phyloP scores from a whole-genome alignment of 2,888 invertebrate genomes.

The Leucophora obtusa region DNA sequence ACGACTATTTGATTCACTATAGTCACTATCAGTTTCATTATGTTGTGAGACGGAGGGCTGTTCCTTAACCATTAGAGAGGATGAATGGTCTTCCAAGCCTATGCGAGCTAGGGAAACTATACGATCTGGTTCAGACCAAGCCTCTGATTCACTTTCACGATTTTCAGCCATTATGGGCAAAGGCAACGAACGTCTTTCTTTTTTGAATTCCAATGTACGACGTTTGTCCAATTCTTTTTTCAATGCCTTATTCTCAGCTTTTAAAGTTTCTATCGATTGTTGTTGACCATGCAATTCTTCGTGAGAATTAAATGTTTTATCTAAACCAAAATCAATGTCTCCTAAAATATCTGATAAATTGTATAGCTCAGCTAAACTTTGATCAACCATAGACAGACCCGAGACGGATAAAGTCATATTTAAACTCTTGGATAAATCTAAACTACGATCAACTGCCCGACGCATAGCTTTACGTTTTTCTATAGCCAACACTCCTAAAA shows the following conservation, averaged over 20 bases:
- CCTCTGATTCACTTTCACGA: constrained; percentile 85
- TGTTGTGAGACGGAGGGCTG: constrained; percentile 53
- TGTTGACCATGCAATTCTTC: constrained; percentile 68
- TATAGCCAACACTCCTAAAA: constrained; percentile 80
- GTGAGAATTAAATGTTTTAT: constrained; percentile 73
- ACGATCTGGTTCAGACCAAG: constrained; percentile 92
- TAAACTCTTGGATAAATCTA: constrained; percentile 80
- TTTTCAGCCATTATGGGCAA: constrained; percentile 67
- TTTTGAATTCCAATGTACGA: constrained; percentile 69
- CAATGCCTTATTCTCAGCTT: constrained; percentile 72
- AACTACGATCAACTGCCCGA: constrained; percentile 80
- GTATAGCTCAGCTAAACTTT: constrained; percentile 79
- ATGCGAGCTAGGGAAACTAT: constrained; percentile 89
- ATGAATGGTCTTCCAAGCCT: constrained; percentile 81
- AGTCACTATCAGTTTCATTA: constrained; percentile 76
- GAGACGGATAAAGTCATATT: constrained; percentile 76
- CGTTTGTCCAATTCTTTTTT: constrained; percentile 72
- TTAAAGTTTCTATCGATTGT: constrained; percentile 69
- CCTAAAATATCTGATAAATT: constrained; percentile 79
- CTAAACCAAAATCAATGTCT: constrained; percentile 63
- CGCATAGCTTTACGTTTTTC: constrained; percentile 80
- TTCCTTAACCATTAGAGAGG: constrained; percentile 66
- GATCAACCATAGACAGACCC: constrained; percentile 78
- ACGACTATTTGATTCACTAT: constrained; percentile 68
- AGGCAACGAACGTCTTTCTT: constrained; percentile 76